Base-by-base conservation (phyloP, 2,113 vertebrate genomes). In the Ancistrus triradiatus region DNA sequence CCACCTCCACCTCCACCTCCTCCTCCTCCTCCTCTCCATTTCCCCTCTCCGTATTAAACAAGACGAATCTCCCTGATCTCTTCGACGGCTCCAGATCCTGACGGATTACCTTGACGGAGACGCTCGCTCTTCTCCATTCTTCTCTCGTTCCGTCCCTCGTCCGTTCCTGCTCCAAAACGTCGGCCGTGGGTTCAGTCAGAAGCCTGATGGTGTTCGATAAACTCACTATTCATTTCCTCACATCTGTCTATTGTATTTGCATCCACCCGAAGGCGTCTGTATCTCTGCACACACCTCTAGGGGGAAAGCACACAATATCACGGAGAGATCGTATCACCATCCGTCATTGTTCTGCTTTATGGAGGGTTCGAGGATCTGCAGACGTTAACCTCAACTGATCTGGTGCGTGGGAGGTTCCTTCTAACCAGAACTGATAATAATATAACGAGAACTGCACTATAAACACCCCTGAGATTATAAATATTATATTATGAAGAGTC, bases 31-130 rank as follows among this genome's bases (percentile, higher is more conserved):
- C 61, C 47, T 74, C 78, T 79, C 77, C 52, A 63, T 77, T 35
- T 64, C 69, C 74, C 68, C 48, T 43, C 44, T 47, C 48, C 43
- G 58, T 66, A 74, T 69, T 63, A 74, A 79, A 63, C 67, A 64
- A 66, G 57, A 70, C 59, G 68, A 80, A 78, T 69, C 69, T 60
- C 21, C 22, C 8, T 67, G 77, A 78, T 81, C 63, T 78, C 47
- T 66, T 27, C 24, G 65, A 63, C 60, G 48, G 68, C 40, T 46
- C 66, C 66, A 72, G 71, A 80, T 80, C 76, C 73, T 72, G 69
- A 69, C 50, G 70, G 74, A 79, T 80, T 77, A 75, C 69, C 52
- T 7, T 4, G 27, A 31, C 27, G n/a, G 48, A 38, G 51, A 58
- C 31, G 37, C 58, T 70, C 67, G 73, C 53, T 46, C 53, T 42